Evolutionary conservation across 1,140 invertebrate species (phyloP), one percentile per base, ranked within the genome.

Genomic region (Varroa destructor): DNA sequence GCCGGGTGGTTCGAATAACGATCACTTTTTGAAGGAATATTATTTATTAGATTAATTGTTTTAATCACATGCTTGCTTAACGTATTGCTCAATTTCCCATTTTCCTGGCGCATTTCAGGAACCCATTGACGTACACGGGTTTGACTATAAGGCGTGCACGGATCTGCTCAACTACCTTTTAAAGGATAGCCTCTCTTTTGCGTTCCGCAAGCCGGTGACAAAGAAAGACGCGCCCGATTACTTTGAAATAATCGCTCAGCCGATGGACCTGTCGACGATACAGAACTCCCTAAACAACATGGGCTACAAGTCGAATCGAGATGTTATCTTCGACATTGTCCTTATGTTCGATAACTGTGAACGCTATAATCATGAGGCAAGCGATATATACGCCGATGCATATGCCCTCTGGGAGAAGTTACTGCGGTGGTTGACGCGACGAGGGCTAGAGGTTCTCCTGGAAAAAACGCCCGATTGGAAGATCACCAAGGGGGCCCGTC

Each of bases 291-390:
- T 96, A 61, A 90, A 90, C 78, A 82, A 75, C 71, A 67, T 54
- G 61, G 75, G 83, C 81, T 84, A 89, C 79, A 79, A 81, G 71
- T 83, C 76, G 72, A 86, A 88, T 77, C 83, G 84, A 58, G 84
- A 86, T 76, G 79, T 89, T 58, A 80, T 88, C 70, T 81, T 81
- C 72, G 88, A 89, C 80, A 87, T 89, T 77, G 84, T 87, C 73
- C 81, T 93, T 12, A 96, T 98, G 93, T 97, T 97, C 80, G 86
- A 86, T 67, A 97, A 97, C 81, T 97, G 93, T 77, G 86, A 91
- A 0, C 87, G 90, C 76, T 97, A 93, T 79, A 98, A 98, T 79
- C 93, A 97, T 81, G 93, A 96, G 81, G 88, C 89, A 42, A 96
- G 92, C 0, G 86, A 88, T 75, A 94, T 97, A 75, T 95, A 93